Evolutionary conservation across 2,888 invertebrate genomes (phyloP).

Genomic region (Chalcosyrphus nemorum): DNA sequence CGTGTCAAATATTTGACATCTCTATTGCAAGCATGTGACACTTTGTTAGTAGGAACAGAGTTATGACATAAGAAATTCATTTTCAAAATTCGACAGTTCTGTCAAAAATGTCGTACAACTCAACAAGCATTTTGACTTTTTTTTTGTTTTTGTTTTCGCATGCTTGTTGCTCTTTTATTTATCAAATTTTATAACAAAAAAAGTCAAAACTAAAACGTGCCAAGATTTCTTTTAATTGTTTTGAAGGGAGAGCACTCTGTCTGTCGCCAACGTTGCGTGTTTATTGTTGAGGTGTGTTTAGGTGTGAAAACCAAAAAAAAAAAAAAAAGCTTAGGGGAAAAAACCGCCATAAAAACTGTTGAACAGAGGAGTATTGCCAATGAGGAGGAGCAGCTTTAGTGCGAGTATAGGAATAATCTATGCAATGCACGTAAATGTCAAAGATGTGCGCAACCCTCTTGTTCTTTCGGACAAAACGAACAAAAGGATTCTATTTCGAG

Average conservation of each 20-base stretch:
- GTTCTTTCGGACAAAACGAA: neutral
- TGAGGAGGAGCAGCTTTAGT: neutral
- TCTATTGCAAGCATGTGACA: neutral
- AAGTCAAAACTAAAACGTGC: neutral
- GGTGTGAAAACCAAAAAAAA: neutral
- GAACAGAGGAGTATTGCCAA: neutral
- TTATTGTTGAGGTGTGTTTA: slow-evolving; percentile 1
- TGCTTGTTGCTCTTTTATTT: neutral
- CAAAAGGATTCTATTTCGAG: slow-evolving; percentile 13
- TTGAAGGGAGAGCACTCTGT: neutral
- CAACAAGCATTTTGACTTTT: neutral
- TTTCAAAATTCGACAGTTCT: neutral
- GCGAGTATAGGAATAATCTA: slow-evolving; percentile 10
- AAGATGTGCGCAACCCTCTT: slow-evolving; percentile 4
- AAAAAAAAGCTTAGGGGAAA: too few species aligned
- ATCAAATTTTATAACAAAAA: neutral
- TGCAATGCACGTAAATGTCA: slow-evolving; percentile 39
- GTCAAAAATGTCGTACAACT: neutral
- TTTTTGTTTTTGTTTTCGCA: neutral
- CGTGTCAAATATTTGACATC: slow-evolving; percentile 9
- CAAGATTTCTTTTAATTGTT: slow-evolving; percentile 2
- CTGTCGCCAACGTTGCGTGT: neutral
- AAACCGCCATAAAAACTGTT: neutral
- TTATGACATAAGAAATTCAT: too few species aligned
- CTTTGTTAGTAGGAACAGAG: neutral